These are phyloP conservation scores for Xiphophorus couchianus DNA, from an alignment of 2,113 vertebrate genomes.

Conservation along the genomic window DNA sequence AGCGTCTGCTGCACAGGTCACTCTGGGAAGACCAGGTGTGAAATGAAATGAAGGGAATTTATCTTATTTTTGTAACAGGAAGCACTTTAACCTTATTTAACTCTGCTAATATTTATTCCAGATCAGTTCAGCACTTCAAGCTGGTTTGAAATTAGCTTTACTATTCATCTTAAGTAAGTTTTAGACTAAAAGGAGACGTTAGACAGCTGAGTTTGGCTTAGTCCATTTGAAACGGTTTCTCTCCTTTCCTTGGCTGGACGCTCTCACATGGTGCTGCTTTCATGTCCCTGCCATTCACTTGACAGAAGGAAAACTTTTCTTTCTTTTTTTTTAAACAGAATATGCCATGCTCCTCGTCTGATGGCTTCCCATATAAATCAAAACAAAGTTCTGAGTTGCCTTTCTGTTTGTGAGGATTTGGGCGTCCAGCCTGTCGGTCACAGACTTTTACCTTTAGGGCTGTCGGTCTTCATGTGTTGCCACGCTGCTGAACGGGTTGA, in stretches of 20 bases:
- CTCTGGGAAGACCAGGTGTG: slow-evolving; percentile 18
- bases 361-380: not conserved
- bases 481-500: not conserved
- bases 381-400: not conserved
- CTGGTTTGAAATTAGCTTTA: too few relatives aligned
- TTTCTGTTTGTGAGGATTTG: not conserved
- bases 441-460: not conserved
- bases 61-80: slow-evolving; percentile 41
- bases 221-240: not conserved
- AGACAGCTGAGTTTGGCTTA: not conserved
- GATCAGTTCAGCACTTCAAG: not conserved
- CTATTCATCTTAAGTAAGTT: not conserved
- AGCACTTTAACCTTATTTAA: slow-evolving; percentile 63
- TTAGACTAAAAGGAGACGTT: not conserved
- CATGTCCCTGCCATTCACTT: not conserved
- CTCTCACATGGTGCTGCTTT: not conserved
- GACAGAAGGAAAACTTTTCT: not conserved
- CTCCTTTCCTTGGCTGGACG: not conserved
- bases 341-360: not conserved
- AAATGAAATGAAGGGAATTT: slow-evolving; percentile 10
- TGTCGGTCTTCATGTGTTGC: not conserved
- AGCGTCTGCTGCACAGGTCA: not conserved
- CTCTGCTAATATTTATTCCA: not conserved
- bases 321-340: not conserved
- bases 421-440: not conserved